phyloP scores from a whole-genome alignment of 2,113 vertebrate species.

The Cnemophilus loriae region DNA sequence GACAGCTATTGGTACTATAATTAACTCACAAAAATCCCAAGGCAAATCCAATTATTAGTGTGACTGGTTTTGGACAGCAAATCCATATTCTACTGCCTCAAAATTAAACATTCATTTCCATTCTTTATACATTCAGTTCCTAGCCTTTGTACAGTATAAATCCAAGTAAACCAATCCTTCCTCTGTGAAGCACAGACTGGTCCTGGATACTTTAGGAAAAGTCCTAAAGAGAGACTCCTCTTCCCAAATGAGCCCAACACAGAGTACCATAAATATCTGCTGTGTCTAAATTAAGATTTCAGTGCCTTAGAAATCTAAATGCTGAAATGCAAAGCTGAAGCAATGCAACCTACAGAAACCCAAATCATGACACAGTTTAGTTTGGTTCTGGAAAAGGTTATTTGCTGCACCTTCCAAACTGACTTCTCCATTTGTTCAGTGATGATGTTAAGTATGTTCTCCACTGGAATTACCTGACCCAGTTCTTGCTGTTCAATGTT shows the following conservation, averaged over 20 bases:
- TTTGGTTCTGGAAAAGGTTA: conserved; percentile 31
- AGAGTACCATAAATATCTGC: neutral
- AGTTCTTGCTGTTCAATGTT: neutral
- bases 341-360: neutral
- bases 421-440: neutral
- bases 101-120: neutral
- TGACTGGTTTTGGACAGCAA: neutral
- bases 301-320: neutral
- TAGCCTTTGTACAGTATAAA: neutral
- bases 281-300: neutral
- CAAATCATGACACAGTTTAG: neutral
- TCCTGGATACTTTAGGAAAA: neutral
- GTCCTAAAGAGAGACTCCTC: neutral
- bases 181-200: neutral
- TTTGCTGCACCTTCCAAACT: conserved; percentile 30
- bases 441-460: neutral
- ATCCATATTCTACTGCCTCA: neutral
- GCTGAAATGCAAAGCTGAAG: conserved; percentile 9
- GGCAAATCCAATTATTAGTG: neutral
- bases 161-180: neutral
- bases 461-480: neutral
- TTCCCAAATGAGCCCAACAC: neutral
- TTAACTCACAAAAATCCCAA: neutral
- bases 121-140: neutral
- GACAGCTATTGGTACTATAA: neutral